These are phyloP conservation scores for Sebastes goodei DNA, from an alignment of 2,797 vertebrate genomes.

Conservation along the genomic window DNA sequence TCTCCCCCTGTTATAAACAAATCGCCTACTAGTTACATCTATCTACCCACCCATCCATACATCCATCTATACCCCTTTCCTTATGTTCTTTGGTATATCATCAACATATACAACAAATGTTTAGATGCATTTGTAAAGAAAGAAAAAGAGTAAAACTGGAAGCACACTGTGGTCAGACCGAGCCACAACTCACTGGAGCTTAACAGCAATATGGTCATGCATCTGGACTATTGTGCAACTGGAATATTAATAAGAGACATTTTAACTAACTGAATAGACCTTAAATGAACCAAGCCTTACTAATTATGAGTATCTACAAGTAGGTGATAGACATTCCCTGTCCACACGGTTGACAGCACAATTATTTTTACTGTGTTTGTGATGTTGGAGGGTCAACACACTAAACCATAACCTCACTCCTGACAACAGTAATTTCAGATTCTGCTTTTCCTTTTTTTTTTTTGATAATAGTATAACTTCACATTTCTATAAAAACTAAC, in stretches of 20 bases:
- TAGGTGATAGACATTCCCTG: background rate
- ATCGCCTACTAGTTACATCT: too few relatives aligned
- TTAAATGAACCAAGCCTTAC: background rate
- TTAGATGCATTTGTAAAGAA: background rate
- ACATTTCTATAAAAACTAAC: background rate
- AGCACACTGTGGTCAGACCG: background rate
- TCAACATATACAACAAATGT: background rate
- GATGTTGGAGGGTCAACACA: background rate
- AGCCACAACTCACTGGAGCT: background rate
- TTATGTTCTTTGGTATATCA: too few relatives aligned
- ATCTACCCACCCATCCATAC: too few relatives aligned
- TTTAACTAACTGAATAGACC: background rate
- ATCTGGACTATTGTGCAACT: background rate
- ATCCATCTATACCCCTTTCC: rapidly evolving
- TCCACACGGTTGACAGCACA: background rate
- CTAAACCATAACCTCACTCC: background rate
- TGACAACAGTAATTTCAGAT: background rate
- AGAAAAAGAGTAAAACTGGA: background rate
- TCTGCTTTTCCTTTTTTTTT: background rate
- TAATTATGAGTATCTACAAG: background rate
- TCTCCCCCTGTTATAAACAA: too few relatives aligned
- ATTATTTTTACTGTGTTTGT: background rate
- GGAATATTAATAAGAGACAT: background rate
- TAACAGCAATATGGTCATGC: background rate
- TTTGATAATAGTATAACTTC: background rate